A percentile compares a stretch with the other conserved stretches of the same genome.
These are phyloP conservation scores for Macaca fascicularis DNA, from an alignment of 2,113 vertebrate species.

Conservation along the genomic window DNA sequence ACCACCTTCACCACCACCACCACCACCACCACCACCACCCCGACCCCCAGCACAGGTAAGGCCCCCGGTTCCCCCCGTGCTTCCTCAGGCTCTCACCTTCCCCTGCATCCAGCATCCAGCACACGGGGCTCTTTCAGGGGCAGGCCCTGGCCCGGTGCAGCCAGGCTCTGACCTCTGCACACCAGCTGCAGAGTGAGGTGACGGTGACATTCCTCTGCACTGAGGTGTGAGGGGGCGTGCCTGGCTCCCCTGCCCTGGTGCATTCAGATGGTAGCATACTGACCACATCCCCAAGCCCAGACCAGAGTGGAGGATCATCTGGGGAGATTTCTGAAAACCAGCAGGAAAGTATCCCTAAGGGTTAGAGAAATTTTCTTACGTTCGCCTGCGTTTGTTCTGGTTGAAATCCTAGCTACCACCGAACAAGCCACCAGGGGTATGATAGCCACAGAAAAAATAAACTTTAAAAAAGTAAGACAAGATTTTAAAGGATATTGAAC, in stretches of 20 bases:
- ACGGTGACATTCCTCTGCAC: not conserved
- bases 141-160: not conserved
- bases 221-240: not conserved
- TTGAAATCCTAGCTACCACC: accelerated
- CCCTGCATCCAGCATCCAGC: not conserved
- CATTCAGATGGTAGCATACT: accelerated
- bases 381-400: accelerated
- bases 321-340: not conserved
- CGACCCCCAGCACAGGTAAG: not conserved
- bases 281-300: not conserved
- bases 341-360: not conserved
- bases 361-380: accelerated
- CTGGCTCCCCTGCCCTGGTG: not conserved
- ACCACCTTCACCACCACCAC: not conserved
- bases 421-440: accelerated
- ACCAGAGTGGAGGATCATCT: accelerated
- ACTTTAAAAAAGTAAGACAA: not conserved
- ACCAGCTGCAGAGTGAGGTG: accelerated
- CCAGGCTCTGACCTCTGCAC: not conserved
- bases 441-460: not conserved
- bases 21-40: not conserved
- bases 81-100: too few relatives aligned
- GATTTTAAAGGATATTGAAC: accelerated
- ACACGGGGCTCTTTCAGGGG: accelerated
- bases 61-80: accelerated